Conservation (phyloP, 53 echinoderm and acorn worm species). For the Patiria pectinifera region DNA sequence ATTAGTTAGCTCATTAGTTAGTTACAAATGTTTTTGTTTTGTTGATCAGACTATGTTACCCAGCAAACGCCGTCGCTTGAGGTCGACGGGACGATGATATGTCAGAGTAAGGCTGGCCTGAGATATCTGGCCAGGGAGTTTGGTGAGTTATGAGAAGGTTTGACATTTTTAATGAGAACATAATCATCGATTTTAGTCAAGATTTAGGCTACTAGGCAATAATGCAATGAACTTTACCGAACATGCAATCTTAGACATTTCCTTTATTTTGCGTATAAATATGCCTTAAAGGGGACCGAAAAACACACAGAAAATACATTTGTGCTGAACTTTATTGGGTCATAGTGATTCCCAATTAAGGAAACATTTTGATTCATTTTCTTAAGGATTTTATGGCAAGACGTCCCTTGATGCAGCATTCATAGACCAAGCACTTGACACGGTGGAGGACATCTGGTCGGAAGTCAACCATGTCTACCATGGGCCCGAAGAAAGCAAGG, state of each 20-base stretch:
- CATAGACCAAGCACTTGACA: slow-evolving; percentile 1
- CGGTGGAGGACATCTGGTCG: slow-evolving; percentile 7
- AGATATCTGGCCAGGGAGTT: neutral
- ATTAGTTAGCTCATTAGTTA: no score
- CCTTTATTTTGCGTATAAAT: neutral
- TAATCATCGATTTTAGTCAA: no score
- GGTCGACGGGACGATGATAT: slow-evolving; percentile 31
- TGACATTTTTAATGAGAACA: no score
- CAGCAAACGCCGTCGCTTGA: slow-evolving; percentile 33
- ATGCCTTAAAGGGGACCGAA: neutral
- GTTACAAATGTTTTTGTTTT: no score
- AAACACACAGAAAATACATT: no score
- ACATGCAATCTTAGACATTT: neutral
- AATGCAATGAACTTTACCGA: no score
- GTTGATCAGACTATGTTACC: neutral
- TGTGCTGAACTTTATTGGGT: no score
- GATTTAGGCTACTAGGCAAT: no score
- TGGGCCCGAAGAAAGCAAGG: neutral
- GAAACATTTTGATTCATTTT: neutral
- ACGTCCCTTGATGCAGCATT: neutral
- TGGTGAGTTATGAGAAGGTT: neutral
- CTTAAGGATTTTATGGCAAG: slow-evolving; percentile 16
- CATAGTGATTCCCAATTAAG: neutral
- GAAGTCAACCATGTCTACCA: neutral
- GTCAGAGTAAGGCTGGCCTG: slow-evolving; percentile 24